Conservation (phyloP, 2,113 vertebrate genomes). For the Anarrhichthys ocellatus region DNA sequence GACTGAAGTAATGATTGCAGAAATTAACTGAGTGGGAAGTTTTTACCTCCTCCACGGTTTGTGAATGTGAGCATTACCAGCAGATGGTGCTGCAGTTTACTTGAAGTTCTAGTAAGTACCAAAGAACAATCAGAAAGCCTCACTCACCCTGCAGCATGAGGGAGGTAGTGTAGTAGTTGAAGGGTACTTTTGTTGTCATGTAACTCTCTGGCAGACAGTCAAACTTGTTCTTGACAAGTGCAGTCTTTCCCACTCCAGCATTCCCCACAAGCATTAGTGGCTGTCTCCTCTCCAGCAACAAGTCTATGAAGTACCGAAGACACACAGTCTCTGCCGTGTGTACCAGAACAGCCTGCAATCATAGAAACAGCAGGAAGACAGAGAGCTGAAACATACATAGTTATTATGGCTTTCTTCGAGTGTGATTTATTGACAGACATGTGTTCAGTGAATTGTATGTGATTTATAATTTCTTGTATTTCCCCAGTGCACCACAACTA, state of each 20-base stretch:
- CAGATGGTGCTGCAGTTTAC: constrained; percentile 74
- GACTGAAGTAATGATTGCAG: background rate
- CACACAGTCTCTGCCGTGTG: constrained; percentile 76
- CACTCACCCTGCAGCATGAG: constrained; percentile 71
- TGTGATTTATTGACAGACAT: constrained; percentile 83
- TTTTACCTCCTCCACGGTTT: background rate
- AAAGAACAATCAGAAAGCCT: constrained; percentile 13
- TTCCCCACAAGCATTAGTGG: constrained; percentile 80
- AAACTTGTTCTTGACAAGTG: constrained; percentile 80
- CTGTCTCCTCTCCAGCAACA: constrained; percentile 82
- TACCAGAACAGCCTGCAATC: constrained; percentile 79
- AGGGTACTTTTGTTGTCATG: constrained; percentile 75
- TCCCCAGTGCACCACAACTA: constrained; percentile 75
- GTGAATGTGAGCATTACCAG: constrained; percentile 53
- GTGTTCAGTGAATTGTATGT: constrained; percentile 80
- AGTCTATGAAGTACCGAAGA: constrained; percentile 80
- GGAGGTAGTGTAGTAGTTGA: constrained; percentile 79
- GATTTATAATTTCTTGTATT: constrained; percentile 83
- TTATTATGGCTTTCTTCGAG: constrained; percentile 80
- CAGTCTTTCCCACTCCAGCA: constrained; percentile 81
- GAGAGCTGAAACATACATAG: constrained; percentile 77
- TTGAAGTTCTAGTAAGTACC: background rate
- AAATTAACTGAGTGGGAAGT: background rate
- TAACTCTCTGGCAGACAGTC: constrained; percentile 77
- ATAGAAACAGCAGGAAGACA: constrained; percentile 74